Evolutionary conservation across 2,113 vertebrate species (phyloP).

Genomic region (Arvicanthis niloticus): DNA sequence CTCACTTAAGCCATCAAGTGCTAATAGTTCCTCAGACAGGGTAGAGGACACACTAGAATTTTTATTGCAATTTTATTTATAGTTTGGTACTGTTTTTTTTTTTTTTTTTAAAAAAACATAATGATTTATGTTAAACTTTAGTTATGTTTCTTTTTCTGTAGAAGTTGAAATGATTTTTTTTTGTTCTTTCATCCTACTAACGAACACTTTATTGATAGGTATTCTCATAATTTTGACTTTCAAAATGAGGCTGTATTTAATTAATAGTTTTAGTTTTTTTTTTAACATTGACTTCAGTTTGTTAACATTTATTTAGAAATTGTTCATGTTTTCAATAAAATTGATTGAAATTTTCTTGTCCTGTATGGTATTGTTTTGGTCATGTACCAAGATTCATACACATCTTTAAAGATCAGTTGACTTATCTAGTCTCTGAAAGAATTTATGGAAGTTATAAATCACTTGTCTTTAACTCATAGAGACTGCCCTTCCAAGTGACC

Average conservation of each 20-base stretch:
- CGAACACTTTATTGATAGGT: conserved; percentile 42
- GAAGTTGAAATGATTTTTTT: conserved; percentile 38
- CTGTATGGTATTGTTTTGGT: not conserved
- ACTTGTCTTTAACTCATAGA: not conserved
- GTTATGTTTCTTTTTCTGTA: not conserved
- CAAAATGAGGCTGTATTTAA: not conserved
- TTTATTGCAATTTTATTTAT: conserved; percentile 3
- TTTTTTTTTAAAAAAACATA: not conserved
- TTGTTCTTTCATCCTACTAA: conserved; percentile 31
- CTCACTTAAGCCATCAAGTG: not conserved
- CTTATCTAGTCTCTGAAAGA: not conserved
- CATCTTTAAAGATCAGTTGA: conserved; percentile 10
- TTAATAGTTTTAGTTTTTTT: conserved; percentile 10
- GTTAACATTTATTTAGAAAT: conserved; percentile 45
- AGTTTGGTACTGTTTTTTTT: not conserved
- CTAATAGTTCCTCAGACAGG: not conserved
- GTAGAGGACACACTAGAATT: not conserved
- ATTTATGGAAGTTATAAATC: not conserved
- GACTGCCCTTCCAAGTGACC: not conserved
- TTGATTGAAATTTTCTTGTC: conserved; percentile 28
- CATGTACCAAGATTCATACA: not conserved
- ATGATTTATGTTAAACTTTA: conserved; percentile 44
- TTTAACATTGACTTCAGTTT: not conserved
- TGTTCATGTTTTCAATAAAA: conserved; percentile 20
- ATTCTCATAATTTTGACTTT: conserved; percentile 47